These are phyloP conservation scores for Stictonetta naevosa DNA, from an alignment of 2,113 vertebrate species.

Conservation along the genomic window DNA sequence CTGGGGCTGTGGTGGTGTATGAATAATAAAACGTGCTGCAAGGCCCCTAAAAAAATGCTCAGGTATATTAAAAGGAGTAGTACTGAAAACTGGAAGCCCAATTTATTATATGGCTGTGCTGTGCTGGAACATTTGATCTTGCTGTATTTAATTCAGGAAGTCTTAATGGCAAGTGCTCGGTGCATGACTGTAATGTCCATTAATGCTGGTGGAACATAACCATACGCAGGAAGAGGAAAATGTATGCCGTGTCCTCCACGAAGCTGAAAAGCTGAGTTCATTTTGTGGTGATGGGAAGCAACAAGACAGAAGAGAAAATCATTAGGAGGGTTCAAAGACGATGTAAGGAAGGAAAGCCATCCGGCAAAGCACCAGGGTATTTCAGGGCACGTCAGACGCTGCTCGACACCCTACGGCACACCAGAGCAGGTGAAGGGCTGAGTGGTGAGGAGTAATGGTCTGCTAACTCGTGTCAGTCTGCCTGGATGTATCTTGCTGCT, in stretches of 20 bases:
- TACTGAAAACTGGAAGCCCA: background rate
- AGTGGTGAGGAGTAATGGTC: conserved; percentile 8
- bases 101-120: conserved; percentile 44
- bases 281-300: conserved; percentile 14
- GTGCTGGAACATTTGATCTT: conserved; percentile 52
- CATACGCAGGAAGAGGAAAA: background rate
- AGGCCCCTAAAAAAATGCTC: conserved; percentile 19
- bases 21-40: conserved; percentile 6
- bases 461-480: background rate
- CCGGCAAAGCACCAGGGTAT: background rate
- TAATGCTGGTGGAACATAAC: conserved; percentile 47
- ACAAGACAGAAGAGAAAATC: background rate
- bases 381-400: conserved; percentile 4
- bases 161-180: conserved; percentile 5
- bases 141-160: conserved; percentile 58
- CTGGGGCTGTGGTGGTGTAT: background rate
- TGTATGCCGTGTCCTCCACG: background rate
- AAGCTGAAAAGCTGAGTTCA: conserved; percentile 11
- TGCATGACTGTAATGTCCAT: conserved; percentile 45
- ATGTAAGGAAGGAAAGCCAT: background rate
- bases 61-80: conserved; percentile 13
- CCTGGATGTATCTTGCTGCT: background rate
- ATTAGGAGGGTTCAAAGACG: background rate
- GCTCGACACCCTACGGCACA: background rate
- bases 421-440: background rate